Evolutionary conservation across 2,888 invertebrate species (phyloP).

Genomic region (Myathropa florea): DNA sequence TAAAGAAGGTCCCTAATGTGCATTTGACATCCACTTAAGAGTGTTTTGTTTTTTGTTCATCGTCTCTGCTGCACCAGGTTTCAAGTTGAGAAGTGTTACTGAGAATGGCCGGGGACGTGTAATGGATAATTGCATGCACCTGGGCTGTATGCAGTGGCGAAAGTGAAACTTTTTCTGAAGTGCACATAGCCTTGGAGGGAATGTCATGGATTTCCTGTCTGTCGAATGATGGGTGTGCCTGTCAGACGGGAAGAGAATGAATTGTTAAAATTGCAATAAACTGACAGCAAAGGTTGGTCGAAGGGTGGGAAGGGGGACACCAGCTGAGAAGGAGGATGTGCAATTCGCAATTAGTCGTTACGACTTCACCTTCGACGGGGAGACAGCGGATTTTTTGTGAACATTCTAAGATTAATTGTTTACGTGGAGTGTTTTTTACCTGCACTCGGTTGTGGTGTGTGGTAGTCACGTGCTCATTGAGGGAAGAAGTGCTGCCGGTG

Average conservation of each 20-base stretch:
- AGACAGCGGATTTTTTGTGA: too few species aligned
- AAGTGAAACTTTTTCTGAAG: slow-evolving; percentile 24
- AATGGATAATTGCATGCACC: slow-evolving; percentile 27
- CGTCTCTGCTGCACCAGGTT: not conserved
- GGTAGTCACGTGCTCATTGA: too few species aligned
- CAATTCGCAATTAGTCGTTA: not conserved
- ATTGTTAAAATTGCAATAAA: not conserved
- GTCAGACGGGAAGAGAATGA: not conserved
- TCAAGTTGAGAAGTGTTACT: not conserved
- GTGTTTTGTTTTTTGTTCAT: not conserved
- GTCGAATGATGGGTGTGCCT: not conserved
- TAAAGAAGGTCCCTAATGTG: slow-evolving; percentile 13
- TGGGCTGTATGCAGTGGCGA: slow-evolving; percentile 5
- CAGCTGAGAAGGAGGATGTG: too few species aligned
- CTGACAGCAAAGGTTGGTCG: not conserved
- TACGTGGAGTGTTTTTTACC: not conserved
- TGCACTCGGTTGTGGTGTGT: not conserved
- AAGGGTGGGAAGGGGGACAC: not conserved
- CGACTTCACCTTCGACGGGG: not conserved
- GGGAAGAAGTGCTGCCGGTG: too few species aligned
- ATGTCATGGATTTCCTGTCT: slow-evolving; percentile 14
- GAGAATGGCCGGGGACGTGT: not conserved
- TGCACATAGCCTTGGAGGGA: slow-evolving; percentile 4
- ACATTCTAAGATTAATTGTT: not conserved
- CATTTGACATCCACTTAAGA: slow-evolving; percentile 31